Evolutionary conservation across 1,140 invertebrate species (phyloP).

Genomic region (Heliconius himera): DNA sequence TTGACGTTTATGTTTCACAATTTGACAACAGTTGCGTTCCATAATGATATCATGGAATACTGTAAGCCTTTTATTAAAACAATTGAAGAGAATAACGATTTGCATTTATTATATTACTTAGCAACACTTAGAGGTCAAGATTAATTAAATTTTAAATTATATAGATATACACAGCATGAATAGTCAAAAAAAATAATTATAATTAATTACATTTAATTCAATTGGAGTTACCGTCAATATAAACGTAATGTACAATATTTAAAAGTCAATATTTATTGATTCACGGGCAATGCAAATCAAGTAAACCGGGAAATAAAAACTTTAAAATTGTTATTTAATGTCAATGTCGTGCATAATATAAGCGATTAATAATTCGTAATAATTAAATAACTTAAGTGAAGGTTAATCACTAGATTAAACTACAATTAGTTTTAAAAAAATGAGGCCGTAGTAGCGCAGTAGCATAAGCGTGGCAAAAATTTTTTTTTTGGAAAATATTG

Average conservation of each 20-base stretch:
- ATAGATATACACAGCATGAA: background rate
- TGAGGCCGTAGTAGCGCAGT: too few relatives aligned
- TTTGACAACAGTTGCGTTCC: constrained; percentile 1
- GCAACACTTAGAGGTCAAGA: background rate
- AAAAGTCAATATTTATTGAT: background rate
- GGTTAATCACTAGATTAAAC: too few relatives aligned
- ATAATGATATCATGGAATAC: background rate
- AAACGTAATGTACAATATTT: background rate
- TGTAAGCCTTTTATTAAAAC: background rate
- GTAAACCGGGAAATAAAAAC: background rate
- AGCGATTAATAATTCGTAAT: background rate
- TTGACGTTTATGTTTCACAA: constrained; percentile 1
- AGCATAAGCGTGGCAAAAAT: too few relatives aligned
- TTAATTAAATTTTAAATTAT: background rate
- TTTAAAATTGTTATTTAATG: background rate
- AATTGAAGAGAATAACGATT: background rate
- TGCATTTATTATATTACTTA: background rate
- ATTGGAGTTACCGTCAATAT: background rate
- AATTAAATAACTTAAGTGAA: background rate
- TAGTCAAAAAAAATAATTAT: background rate
- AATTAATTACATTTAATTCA: background rate
- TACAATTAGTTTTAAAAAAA: too few relatives aligned
- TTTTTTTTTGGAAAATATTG: too few relatives aligned
- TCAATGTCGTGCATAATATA: background rate
- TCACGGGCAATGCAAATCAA: background rate